Conservation (phyloP, 2,113 vertebrate genomes). For the Pionites leucogaster region DNA sequence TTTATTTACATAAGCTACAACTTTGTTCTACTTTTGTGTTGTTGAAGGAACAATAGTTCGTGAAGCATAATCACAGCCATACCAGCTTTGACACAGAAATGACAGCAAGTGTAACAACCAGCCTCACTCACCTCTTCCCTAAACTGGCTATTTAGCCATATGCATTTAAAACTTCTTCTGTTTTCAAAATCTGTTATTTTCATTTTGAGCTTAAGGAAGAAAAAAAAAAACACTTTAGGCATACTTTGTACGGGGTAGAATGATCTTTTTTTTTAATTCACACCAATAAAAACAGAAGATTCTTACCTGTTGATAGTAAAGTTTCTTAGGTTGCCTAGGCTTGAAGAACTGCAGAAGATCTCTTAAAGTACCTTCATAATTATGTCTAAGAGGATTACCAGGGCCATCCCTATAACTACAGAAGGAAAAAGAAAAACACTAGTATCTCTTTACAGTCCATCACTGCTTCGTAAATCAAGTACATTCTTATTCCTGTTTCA, state of each 20-base stretch:
- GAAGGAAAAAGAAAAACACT: conserved; percentile 6
- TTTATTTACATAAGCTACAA: neutral
- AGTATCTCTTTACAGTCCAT: neutral
- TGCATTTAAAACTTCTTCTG: conserved; percentile 99
- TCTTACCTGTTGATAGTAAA: conserved; percentile 98
- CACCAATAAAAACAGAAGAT: neutral
- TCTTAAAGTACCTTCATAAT: conserved; percentile 98
- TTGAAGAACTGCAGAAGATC: conserved; percentile 99
- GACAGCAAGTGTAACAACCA: neutral
- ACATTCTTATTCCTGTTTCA: neutral
- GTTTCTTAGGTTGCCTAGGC: conserved; percentile 98
- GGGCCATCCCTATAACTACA: conserved; percentile 97
- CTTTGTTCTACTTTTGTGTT: neutral
- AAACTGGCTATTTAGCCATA: conserved; percentile 99
- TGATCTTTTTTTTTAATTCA: neutral
- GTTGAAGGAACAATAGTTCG: neutral
- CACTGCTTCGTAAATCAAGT: neutral
- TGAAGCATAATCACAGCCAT: neutral
- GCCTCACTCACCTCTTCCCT: conserved; percentile 92
- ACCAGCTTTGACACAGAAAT: neutral
- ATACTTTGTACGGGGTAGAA: neutral
- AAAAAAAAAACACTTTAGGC: conserved; percentile 16
- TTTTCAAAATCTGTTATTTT: conserved; percentile 99
- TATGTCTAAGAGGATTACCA: conserved; percentile 99
- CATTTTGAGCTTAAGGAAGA: conserved; percentile 91